These are phyloP conservation scores for Apogon hyalosoma DNA, from an alignment of 2,797 vertebrate species.

Conservation along the genomic window DNA sequence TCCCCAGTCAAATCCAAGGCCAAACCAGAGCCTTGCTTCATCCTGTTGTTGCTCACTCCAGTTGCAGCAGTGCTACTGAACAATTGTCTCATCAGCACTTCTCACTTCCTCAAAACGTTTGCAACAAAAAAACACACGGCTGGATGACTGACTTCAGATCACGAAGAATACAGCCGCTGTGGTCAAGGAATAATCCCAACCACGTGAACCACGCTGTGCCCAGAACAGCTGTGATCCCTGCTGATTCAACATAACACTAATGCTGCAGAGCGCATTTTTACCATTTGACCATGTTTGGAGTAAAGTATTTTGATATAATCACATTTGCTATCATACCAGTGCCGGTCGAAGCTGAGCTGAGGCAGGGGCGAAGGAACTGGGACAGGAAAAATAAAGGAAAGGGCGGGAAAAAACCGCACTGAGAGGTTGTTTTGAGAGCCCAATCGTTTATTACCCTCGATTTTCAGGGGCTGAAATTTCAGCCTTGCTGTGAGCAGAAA, in stretches of 20 bases:
- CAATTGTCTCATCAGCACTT: constrained; percentile 82
- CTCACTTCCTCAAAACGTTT: constrained; percentile 82
- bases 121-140: constrained; percentile 37
- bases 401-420: constrained; percentile 67
- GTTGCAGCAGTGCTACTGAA: constrained; percentile 66
- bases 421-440: constrained; percentile 78
- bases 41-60: constrained; percentile 76
- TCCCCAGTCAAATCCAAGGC: constrained; percentile 72
- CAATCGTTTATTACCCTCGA: constrained; percentile 83
- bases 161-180: constrained; percentile 66
- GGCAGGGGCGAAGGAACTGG: constrained; percentile 35
- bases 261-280: constrained; percentile 33
- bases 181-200: constrained; percentile 71
- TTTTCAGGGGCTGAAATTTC: constrained; percentile 86
- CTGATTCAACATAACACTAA: constrained; percentile 70
- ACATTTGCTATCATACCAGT: constrained; percentile 67
- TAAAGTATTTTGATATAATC: constrained; percentile 73
- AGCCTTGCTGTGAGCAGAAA: constrained; percentile 82
- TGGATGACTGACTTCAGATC: constrained; percentile 68
- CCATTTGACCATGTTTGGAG: constrained; percentile 55
- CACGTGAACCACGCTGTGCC: constrained; percentile 62
- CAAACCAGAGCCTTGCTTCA: constrained; percentile 70
- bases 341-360: constrained; percentile 27
- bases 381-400: constrained; percentile 69
- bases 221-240: constrained; percentile 66